Conservation (phyloP, 2,888 invertebrate genomes). For the Gortyna flavago region DNA sequence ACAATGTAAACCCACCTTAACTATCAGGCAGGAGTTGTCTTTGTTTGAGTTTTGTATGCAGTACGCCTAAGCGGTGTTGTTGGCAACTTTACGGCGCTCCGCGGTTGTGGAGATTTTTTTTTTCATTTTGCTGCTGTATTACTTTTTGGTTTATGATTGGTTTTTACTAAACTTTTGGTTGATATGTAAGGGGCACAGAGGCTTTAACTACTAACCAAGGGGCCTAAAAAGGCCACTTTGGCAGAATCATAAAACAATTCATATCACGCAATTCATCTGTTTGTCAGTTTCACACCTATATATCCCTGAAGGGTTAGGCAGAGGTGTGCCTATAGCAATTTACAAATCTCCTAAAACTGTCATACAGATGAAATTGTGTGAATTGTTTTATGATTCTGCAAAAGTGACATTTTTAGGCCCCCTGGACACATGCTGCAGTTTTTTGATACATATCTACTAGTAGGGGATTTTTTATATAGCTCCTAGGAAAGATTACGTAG, state of each 20-base stretch:
- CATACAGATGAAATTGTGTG: too few species aligned
- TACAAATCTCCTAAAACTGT: too few species aligned
- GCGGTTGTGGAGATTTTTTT: constrained; percentile 16
- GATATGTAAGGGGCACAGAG: not conserved
- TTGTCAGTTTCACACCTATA: too few species aligned
- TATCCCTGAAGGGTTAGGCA: too few species aligned
- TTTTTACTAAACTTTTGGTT: constrained; percentile 4
- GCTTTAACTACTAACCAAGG: not conserved
- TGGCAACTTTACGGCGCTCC: constrained; percentile 34
- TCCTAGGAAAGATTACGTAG: not conserved
- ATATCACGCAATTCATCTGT: too few species aligned
- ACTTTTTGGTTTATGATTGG: constrained; percentile 36
- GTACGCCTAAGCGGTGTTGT: constrained; percentile 47
- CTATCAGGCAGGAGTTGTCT: constrained; percentile 6
- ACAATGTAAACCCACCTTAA: constrained; percentile 5
- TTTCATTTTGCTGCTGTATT: not conserved
- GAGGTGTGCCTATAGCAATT: too few species aligned
- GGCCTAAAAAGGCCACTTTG: too few species aligned
- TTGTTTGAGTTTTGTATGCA: constrained; percentile 54
- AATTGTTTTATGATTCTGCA: too few species aligned
- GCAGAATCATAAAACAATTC: too few species aligned
- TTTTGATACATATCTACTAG: too few species aligned
- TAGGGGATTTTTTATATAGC: not conserved
- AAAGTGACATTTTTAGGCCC: too few species aligned
- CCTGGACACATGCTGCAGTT: not conserved